Evolutionary conservation across 1,140 invertebrate species (phyloP), one percentile per base, ranked within the genome.

Genomic region (Scaptomyza hsui): DNA sequence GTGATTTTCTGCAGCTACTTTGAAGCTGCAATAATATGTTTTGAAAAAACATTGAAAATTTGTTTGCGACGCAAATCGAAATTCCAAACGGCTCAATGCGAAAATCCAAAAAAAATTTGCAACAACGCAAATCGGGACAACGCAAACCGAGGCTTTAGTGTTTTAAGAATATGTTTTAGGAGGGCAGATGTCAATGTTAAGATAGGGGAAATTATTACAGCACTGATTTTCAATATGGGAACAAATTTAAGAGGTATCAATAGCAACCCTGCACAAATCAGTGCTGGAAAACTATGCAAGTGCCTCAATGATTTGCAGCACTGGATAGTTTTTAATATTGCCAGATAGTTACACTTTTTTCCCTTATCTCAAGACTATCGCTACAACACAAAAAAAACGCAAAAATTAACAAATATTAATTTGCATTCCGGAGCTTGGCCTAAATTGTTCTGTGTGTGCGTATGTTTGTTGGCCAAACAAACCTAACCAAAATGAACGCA

Each of bases 401-500:
- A 53, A 69, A 73, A 62, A 4, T 62, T 52, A 29, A 57, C 39
- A 26, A 52, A 71, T 41, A 64, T 48, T 49, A 53, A 44, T 41
- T 44, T 49, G 37, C 39, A 55, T 44, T 24, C n/a, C 26, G 26
- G 18, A 67, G 29, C 19, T 56, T 48, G 19, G 32, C 16, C 32
- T 24, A 57, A 51, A 59, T 65, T 45, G n/a, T 62, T 39, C 7
- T 44, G 15, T 41, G 35, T 18, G 42, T 44, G 49, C 32, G 9
- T 41, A 24, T 18, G 35, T 71, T 68, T 37, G 32, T 37, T 37
- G 3, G 61, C 47, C 19, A 63, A 71, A 48, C 19, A 75, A 45
- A 3, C 29, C 24, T 55, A 21, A 47, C 12, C 47, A 88, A 65
- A 53, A 88, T 85, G 85, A 26, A 35, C 51, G 52, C 42, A 9